Conservation (phyloP, 2,113 vertebrate species). For the Eleginops maclovinus region DNA sequence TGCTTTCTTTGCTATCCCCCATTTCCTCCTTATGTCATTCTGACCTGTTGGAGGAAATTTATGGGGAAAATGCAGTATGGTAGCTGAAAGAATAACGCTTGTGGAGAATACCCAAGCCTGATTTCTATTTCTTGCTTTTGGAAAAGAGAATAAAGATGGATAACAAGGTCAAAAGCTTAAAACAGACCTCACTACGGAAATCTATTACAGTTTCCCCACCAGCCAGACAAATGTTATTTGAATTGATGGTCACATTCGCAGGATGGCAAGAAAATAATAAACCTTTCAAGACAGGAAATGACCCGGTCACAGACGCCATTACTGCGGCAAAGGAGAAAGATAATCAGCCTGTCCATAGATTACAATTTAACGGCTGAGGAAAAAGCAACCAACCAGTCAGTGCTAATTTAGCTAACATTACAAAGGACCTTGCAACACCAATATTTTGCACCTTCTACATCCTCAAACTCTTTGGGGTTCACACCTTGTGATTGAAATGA, state of each 20-base stretch:
- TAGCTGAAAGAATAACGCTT: background rate
- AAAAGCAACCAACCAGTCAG: constrained; percentile 55
- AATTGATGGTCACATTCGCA: constrained; percentile 47
- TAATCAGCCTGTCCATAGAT: constrained; percentile 64
- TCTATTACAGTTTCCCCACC: constrained; percentile 40
- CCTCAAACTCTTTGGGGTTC: constrained; percentile 20
- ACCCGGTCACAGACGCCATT: constrained; percentile 64
- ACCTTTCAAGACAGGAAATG: constrained; percentile 61
- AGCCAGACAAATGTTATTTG: constrained; percentile 33
- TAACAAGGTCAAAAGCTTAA: constrained; percentile 35
- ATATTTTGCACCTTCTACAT: constrained; percentile 35
- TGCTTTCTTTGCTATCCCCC: background rate
- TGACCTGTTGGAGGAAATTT: constrained; percentile 26
- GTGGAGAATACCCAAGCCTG: constrained; percentile 12
- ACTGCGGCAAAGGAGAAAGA: constrained; percentile 53
- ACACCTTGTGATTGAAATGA: constrained; percentile 32
- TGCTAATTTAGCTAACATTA: constrained; percentile 41
- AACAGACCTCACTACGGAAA: constrained; percentile 32
- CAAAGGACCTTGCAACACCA: constrained; percentile 44
- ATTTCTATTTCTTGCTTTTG: constrained; percentile 38
- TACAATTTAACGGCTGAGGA: constrained; percentile 55
- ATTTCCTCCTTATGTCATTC: constrained; percentile 23
- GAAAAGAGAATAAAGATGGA: constrained; percentile 17
- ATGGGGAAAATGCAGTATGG: constrained; percentile 26
- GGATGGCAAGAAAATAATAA: constrained; percentile 41